A percentile compares a stretch with the other conserved stretches of the same genome.
Conservation (phyloP, 2,797 vertebrate genomes). For the Gymnopithys bicolor region DNA sequence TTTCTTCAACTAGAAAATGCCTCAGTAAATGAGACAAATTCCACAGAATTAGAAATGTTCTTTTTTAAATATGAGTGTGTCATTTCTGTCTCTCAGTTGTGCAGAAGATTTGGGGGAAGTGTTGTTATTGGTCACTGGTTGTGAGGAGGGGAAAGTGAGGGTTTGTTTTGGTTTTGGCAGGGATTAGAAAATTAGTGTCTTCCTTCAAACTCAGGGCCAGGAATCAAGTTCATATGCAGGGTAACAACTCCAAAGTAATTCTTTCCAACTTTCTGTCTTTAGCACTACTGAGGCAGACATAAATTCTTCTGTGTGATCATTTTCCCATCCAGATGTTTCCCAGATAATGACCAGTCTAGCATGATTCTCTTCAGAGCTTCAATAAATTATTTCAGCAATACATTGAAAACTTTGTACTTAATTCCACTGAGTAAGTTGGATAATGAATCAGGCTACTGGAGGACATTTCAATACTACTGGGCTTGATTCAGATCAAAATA, state of each 20-base stretch:
- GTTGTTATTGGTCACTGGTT: neutral
- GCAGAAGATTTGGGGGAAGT: neutral
- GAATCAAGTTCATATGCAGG: neutral
- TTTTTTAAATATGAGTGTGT: neutral
- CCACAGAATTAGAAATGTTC: neutral
- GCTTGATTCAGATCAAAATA: neutral
- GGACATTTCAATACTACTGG: neutral
- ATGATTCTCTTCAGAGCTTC: neutral
- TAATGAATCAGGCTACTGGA: neutral
- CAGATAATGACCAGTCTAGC: neutral
- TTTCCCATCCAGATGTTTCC: neutral
- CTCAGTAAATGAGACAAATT: neutral
- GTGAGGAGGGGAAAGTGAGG: rapidly evolving
- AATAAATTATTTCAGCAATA: neutral
- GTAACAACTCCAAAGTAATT: neutral
- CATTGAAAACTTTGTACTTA: neutral
- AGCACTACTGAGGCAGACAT: neutral
- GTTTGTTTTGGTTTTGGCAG: neutral
- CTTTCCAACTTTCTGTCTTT: neutral
- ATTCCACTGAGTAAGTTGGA: neutral
- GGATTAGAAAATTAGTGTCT: neutral
- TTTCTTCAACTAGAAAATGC: neutral
- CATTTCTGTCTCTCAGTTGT: neutral
- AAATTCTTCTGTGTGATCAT: neutral
- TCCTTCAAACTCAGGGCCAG: neutral